Conservation (phyloP, 2,113 vertebrate genomes). For the Alouatta palliata region DNA sequence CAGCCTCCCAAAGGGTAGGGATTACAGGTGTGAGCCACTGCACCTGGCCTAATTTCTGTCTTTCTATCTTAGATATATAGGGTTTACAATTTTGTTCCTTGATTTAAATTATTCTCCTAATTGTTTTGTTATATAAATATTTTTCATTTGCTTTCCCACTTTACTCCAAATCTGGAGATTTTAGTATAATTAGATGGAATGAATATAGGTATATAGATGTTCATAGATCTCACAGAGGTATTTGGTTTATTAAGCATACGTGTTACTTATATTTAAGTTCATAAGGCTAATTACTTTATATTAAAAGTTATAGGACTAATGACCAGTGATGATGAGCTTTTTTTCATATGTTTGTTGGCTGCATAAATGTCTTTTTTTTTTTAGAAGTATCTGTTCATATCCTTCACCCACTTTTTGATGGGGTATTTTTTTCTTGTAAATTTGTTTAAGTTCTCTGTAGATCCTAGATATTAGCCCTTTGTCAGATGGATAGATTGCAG, state of each 20-base stretch:
- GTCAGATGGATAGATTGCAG: too few species aligned
- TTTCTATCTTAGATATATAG: background rate
- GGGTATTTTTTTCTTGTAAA: too few species aligned
- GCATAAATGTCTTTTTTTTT: too few species aligned
- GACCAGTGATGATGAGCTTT: too few species aligned
- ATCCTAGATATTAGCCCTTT: too few species aligned
- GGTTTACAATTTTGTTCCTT: background rate
- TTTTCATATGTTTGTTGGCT: too few species aligned
- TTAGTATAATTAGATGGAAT: slow-evolving; percentile 17
- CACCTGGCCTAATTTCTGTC: background rate
- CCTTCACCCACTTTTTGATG: too few species aligned
- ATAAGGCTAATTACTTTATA: slow-evolving; percentile 44
- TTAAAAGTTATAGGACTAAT: slow-evolving; percentile 46
- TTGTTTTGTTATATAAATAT: slow-evolving; percentile 2
- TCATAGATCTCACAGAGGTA: background rate
- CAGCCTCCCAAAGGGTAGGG: too few species aligned
- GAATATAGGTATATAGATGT: background rate
- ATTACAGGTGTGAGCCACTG: too few species aligned
- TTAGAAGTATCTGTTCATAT: too few species aligned
- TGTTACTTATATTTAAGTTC: slow-evolving; percentile 51
- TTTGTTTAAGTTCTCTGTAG: too few species aligned
- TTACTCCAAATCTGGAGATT: slow-evolving; percentile 1
- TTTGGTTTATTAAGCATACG: slow-evolving; percentile 43
- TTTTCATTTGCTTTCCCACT: slow-evolving; percentile 27
- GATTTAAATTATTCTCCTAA: background rate